These are phyloP conservation scores for Xylota segnis DNA, from an alignment of 2,888 invertebrate species.

Conservation along the genomic window DNA sequence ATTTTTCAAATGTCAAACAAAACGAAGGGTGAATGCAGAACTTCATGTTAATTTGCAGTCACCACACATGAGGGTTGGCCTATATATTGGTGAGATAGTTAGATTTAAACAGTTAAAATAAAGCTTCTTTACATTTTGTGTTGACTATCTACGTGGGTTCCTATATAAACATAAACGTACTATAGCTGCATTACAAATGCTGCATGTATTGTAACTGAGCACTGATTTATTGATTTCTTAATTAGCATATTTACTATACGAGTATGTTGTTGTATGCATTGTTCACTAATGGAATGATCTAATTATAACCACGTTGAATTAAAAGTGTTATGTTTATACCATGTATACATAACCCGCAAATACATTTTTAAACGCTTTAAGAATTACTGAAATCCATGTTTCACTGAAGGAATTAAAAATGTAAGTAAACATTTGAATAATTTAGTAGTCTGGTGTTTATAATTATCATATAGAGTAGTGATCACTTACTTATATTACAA, in stretches of 20 bases:
- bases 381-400: too few species aligned
- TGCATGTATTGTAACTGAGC: neutral
- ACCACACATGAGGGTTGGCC: neutral
- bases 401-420: too few species aligned
- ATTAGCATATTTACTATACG: neutral
- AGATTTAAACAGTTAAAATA: neutral
- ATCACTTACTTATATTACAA: too few species aligned
- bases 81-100: neutral
- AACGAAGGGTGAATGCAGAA: neutral
- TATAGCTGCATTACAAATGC: neutral
- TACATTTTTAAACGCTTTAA: too few species aligned
- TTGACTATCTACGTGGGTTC: neutral
- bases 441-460: too few species aligned
- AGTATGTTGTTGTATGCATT: neutral
- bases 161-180: neutral
- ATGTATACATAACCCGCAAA: too few species aligned
- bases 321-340: neutral
- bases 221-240: conserved; percentile 2
- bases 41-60: neutral
- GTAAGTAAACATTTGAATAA: too few species aligned
- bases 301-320: neutral
- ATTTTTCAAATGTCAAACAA: neutral
- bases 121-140: neutral
- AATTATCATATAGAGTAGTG: too few species aligned
- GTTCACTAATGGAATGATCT: neutral